Evolutionary conservation across 1,140 invertebrate genomes (phyloP), one percentile per base, ranked within the genome.

Genomic region (Lordiphosa stackelbergi): DNA sequence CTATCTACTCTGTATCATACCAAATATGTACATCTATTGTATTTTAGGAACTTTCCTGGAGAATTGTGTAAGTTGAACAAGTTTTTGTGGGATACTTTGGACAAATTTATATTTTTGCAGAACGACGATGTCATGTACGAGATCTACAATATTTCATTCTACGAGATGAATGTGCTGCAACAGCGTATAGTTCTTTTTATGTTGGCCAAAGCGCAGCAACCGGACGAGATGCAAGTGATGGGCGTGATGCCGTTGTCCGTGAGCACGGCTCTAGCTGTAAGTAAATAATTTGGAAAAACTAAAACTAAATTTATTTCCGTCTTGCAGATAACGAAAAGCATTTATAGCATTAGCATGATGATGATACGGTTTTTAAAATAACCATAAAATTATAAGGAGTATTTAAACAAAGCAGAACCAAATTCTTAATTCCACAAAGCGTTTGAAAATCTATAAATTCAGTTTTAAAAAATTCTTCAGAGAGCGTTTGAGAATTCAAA

Each of bases 311-410:
- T 35, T 56, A 31, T 40, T 22, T 10, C 1, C 10, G n/a, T 5
- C 5, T 45, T 55, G n/a, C 31, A 78, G 65, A 61, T 78, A 40
- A 58, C 69, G n/a, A 73, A 68, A 46, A 59, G 28, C 40, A 69
- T 85, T 66, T 85, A 83, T 38, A 78, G 64, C 45, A 74, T 72
- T 13, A 68, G 62, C 46, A 84, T 72, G 64, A 75, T 78, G 66
- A 71, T 83, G 70, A 36, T 73, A 22, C 53, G 63, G 12, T 73
- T 83, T 53, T 35, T 81, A 75, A 61, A 85, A 46, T 64, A 71
- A 56, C 49, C 66, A 47, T 52, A 64, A 75, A 60, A 64, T 69
- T 31, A 69, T 3, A 19, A 19, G 19, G 2, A 16, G n/a, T n/a
- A n/a, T n/a, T n/a, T n/a, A n/a, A n/a, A n/a, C n/a, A n/a, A n/a